Evolutionary conservation across 2,797 vertebrate species (phyloP), one percentile per base, ranked within the genome.

Genomic region (Girardinus metallicus): DNA sequence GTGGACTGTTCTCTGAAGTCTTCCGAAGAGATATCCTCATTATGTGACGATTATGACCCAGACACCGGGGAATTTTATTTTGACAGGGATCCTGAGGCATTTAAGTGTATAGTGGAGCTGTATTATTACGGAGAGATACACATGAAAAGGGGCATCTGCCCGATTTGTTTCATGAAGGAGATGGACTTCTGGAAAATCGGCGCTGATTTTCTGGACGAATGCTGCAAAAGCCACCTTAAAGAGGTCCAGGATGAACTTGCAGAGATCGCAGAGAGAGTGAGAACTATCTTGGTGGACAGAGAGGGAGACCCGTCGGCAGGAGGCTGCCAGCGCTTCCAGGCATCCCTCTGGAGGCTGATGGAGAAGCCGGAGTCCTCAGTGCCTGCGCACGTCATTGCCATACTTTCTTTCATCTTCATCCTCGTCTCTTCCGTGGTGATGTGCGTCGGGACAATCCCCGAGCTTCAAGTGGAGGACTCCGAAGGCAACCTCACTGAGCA

Each of bases 151-250:
- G 98, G 98, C 41, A 97, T 98, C 80, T 99, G 99, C 73, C 98
- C 98, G 0, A 97, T 99, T 83, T 98, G 98, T 92, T 99, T 99
- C 88, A 95, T 97, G 93, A 97, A 97, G 76, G 99, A 99, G 87
- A 98, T 99, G 97, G 98, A 99, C 84, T 99, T 98, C 93, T 99
- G 99, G 98, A 97, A 96, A 90, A 96, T 99, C 75, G 97, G 95
- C 84, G 87, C 96, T 21, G 95, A 96, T 82, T 97, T 96, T 82
- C 87, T 99, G 76, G 98, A 99, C 70, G 97, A 98, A 7, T 99
- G 98, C 60, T 99, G 99, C 84, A 97, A 96, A 88, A 92, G 96
- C 80, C 94, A 97, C 73, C 93, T 99, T 82, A 96, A 94, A 47
- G 98, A 99, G 91, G 97, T 97, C 80, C 97, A 96, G 31, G 97